A percentile compares a stretch with the other conserved stretches of the same genome.
Conservation (phyloP, 2,888 invertebrate genomes). For the Aleiodes testaceus region DNA sequence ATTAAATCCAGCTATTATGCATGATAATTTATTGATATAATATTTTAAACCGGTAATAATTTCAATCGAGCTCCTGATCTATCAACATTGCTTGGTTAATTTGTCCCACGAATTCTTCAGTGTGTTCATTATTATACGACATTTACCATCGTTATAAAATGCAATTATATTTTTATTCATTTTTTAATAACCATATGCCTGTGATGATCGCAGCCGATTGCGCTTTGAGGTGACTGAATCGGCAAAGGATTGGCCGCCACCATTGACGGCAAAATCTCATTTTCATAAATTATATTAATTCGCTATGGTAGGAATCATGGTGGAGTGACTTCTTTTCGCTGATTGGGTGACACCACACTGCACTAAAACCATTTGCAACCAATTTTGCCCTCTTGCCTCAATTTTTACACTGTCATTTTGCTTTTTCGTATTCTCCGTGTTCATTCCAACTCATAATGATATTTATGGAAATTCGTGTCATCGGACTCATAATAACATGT, state of each 20-base stretch:
- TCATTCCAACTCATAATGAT: conserved; percentile 32
- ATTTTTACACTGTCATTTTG: conserved; percentile 17
- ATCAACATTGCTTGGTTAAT: neutral
- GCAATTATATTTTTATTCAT: conserved; percentile 1
- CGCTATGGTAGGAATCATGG: conserved; percentile 60
- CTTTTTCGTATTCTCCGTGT: conserved; percentile 18
- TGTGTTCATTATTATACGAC: neutral
- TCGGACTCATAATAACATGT: neutral
- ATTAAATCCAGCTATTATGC: no score
- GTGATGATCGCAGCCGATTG: conserved; percentile 41
- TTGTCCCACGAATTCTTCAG: neutral
- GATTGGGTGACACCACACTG: conserved; percentile 65
- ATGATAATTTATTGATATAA: no score
- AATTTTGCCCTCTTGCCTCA: conserved; percentile 34
- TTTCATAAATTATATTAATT: conserved; percentile 71
- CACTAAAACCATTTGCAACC: conserved; percentile 48
- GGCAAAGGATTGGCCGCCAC: conserved; percentile 61
- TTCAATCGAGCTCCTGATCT: neutral
- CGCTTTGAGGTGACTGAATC: conserved; percentile 47
- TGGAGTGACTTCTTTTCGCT: conserved; percentile 51
- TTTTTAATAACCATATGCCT: conserved; percentile 17
- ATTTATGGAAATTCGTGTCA: conserved; percentile 37
- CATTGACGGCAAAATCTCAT: conserved; percentile 64
- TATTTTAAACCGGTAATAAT: neutral
- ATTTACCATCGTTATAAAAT: conserved; percentile 41